Base-by-base conservation (phyloP, 92 coral and sea anemone species). In the Isaurus tuberculatus region DNA sequence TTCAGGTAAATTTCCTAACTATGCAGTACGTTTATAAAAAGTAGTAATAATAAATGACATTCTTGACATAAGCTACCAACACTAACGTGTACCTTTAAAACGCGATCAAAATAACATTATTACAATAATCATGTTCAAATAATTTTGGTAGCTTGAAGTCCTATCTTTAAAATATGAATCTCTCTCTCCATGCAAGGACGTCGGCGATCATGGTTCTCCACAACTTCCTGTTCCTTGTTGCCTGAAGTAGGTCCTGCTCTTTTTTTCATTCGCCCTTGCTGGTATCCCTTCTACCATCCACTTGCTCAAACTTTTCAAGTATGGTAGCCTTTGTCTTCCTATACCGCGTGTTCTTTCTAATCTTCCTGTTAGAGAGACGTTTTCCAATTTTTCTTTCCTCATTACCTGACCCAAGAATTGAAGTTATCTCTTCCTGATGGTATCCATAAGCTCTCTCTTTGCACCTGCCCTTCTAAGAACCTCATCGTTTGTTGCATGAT, bases 1-100 rank as follows among this genome's bases (percentile, higher is more conserved):
- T 28, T 2, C 70, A 77, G 82, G 82, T 77, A 77, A 2, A 40
- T 13, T 6, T 40, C 46, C 11, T 40, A 7, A 40, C n/a, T 49
- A 17, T 4, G 9, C 26, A 0, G 7, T 43, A 71, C 9, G 20
- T 8, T 22, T 19, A 11, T 69, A 1, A 63, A 26, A 17, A 63
- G 34, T 63, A 28, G 26, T 16, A 63, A 27, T 17, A 63, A 25
- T 63, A 63, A 0, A 61, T 3, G 1, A 0, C 10, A 63, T 1
- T n/a, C 15, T 2, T 4, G 16, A 14, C 58, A 49, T 11, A 7
- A 1, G 17, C 46, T 16, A 13, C 57, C 14, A 14, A 11, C n/a
- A 37, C 5, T 37, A 5, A 37, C 8, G 43, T 37, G 8, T 4
- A 37, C 43, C n/a, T n/a, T n/a, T n/a, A n/a, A n/a, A n/a, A n/a